Percentiles rank a stretch among this genome's conserved stretches.
Evolutionary conservation across 2,797 vertebrate species (phyloP).

Genomic region (Alca torda): DNA sequence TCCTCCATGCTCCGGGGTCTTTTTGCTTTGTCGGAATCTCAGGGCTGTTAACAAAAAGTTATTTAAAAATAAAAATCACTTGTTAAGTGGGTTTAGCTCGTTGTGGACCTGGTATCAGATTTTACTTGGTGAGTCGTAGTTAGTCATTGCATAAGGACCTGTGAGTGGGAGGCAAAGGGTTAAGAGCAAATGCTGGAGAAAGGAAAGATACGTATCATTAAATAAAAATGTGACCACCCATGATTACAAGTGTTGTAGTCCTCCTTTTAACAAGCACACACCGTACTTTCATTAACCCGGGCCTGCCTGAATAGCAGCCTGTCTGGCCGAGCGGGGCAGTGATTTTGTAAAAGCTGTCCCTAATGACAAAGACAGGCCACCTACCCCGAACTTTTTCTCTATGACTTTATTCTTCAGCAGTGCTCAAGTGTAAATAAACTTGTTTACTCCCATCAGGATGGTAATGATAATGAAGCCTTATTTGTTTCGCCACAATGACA

Average conservation of each 20-base stretch:
- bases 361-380: constrained; percentile 72
- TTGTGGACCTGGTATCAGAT: neutral
- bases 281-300: constrained; percentile 69
- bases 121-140: neutral
- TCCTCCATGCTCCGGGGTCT: neutral
- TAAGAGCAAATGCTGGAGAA: constrained; percentile 11
- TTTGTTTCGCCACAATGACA: constrained; percentile 74
- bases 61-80: constrained; percentile 12
- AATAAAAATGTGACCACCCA: constrained; percentile 76
- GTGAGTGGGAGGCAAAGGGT: constrained; percentile 31
- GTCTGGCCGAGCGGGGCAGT: constrained; percentile 52
- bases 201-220: constrained; percentile 65
- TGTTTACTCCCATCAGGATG: constrained; percentile 78
- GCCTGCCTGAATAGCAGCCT: constrained; percentile 71
- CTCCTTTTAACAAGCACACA: constrained; percentile 67
- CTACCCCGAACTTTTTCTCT: constrained; percentile 73
- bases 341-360: constrained; percentile 65
- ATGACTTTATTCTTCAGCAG: constrained; percentile 74
- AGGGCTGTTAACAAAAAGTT: neutral
- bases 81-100: neutral
- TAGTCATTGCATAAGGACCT: neutral
- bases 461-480: constrained; percentile 76
- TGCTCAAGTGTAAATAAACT: constrained; percentile 79
- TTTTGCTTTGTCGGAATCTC: neutral
- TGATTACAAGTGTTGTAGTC: constrained; percentile 59